Conservation (phyloP, 2,113 vertebrate genomes). For the Mungos mungo region DNA sequence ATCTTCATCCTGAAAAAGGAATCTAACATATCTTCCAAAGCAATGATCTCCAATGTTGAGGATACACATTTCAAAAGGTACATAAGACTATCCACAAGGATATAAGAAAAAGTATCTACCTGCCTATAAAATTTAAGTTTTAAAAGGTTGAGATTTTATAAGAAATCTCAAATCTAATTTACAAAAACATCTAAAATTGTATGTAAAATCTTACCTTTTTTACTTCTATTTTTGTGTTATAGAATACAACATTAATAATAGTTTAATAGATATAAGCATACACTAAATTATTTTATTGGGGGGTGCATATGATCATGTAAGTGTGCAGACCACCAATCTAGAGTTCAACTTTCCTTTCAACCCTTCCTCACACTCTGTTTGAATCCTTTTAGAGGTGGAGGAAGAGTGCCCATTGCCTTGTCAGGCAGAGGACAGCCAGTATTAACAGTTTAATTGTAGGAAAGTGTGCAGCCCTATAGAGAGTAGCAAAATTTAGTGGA, state of each 20-base stretch:
- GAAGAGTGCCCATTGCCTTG: neutral
- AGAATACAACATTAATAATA: neutral
- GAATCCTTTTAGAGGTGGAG: neutral
- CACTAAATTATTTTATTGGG: neutral
- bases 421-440: constrained; percentile 1
- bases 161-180: neutral
- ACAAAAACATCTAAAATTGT: neutral
- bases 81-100: neutral
- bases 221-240: neutral
- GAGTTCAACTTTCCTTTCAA: neutral
- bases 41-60: neutral
- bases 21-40: neutral
- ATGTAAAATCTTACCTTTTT: neutral
- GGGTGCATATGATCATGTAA: neutral
- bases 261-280: neutral
- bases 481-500: neutral
- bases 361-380: neutral
- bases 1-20: constrained; percentile 1
- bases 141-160: neutral
- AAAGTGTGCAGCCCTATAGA: neutral
- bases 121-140: neutral
- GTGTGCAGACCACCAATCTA: neutral
- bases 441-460: neutral
- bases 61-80: neutral
- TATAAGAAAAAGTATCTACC: neutral